Conservation (phyloP, 2,113 vertebrate genomes). For the Sakesphorus luctuosus region DNA sequence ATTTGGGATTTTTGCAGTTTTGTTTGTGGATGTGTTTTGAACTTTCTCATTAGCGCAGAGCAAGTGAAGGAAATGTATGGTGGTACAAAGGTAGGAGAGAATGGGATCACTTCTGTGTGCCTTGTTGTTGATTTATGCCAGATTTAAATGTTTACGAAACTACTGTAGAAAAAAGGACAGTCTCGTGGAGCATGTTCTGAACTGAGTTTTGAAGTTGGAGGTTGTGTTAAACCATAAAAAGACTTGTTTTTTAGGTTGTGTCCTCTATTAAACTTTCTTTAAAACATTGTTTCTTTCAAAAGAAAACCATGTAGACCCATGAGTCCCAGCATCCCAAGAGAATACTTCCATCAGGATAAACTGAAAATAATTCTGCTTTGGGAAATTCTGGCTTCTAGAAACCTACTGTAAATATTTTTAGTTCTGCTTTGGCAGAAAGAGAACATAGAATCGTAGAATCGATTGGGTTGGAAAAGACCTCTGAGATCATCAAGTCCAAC, state of each 20-base stretch:
- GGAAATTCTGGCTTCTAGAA: background rate
- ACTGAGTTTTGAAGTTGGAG: background rate
- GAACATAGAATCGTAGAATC: too few species aligned
- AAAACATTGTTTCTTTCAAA: background rate
- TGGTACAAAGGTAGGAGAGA: background rate
- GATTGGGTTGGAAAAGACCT: too few species aligned
- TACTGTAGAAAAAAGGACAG: background rate
- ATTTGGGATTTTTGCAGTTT: background rate
- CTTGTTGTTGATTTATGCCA: background rate
- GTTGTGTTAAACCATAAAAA: background rate
- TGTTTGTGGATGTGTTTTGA: background rate
- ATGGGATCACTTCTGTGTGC: background rate
- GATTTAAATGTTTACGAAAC: background rate
- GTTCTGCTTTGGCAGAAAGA: background rate
- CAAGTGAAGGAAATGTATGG: background rate
- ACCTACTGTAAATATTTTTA: background rate
- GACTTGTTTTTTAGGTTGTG: background rate
- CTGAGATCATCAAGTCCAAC: too few species aligned
- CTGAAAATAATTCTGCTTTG: background rate
- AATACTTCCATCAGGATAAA: background rate
- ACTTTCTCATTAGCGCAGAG: background rate
- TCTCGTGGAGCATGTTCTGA: background rate
- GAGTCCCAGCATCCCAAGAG: background rate
- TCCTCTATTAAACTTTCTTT: background rate
- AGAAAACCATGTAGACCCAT: background rate